phyloP scores from a whole-genome alignment of 2,113 vertebrate species.

The Acinonyx jubatus region DNA sequence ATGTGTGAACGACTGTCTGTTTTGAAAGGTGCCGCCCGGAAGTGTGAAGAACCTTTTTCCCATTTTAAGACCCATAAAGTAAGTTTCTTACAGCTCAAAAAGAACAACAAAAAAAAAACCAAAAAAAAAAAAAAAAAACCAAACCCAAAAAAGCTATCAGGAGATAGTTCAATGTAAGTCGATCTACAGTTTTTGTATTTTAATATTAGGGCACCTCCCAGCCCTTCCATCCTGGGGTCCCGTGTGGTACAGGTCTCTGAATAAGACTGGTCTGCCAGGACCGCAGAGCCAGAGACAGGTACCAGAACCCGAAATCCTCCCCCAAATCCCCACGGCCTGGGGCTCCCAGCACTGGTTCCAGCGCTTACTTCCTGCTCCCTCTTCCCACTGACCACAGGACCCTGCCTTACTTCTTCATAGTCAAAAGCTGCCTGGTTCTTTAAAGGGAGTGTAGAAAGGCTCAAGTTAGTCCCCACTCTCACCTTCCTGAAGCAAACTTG shows the following conservation, averaged over 20 bases:
- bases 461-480: fast-evolving
- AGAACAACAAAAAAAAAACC: no score
- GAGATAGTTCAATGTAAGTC: not conserved
- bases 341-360: not conserved
- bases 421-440: not conserved
- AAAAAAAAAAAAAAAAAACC: no score
- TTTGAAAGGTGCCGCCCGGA: not conserved
- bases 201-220: not conserved
- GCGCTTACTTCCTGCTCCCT: not conserved
- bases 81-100: not conserved
- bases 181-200: not conserved
- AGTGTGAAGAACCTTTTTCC: no score
- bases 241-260: fast-evolving
- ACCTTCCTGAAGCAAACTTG: not conserved
- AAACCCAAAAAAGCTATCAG: not conserved
- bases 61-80: not conserved
- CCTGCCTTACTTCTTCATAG: not conserved
- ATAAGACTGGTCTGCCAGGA: no score
- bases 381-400: fast-evolving
- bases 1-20: no score
- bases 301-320: no score
- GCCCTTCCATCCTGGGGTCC: not conserved
- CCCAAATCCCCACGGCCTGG: not conserved
- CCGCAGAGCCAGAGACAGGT: not conserved
- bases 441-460: not conserved